A percentile compares a stretch with the other conserved stretches of the same genome.
Conservation (phyloP, 2,888 invertebrate genomes). For the Hydraecia micacea region DNA sequence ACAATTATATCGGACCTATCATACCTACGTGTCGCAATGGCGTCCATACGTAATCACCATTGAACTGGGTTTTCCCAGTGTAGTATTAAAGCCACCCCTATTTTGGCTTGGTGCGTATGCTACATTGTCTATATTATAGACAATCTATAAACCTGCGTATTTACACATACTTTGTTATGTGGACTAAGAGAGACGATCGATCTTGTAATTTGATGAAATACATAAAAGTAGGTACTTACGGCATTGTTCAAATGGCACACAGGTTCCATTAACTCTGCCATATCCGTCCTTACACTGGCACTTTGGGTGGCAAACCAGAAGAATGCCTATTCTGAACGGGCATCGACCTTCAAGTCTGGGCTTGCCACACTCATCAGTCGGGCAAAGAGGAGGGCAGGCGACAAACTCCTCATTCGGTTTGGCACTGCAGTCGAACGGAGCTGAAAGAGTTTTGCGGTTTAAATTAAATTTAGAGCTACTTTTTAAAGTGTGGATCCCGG, state of each 20-base stretch:
- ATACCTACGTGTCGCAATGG: too few species aligned
- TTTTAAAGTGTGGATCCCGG: too few species aligned
- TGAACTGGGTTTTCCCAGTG: too few species aligned
- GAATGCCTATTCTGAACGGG: slow-evolving; percentile 65
- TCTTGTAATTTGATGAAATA: too few species aligned
- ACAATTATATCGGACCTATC: too few species aligned
- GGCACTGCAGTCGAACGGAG: slow-evolving; percentile 69
- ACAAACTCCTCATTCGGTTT: slow-evolving; percentile 70
- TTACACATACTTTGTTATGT: too few species aligned
- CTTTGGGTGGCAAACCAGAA: slow-evolving; percentile 67
- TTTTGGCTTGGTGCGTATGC: too few species aligned
- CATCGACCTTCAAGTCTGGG: slow-evolving; percentile 69
- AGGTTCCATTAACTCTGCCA: slow-evolving; percentile 71
- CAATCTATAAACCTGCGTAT: too few species aligned
- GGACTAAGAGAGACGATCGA: too few species aligned
- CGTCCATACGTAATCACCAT: too few species aligned
- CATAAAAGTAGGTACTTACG: slow-evolving; percentile 59
- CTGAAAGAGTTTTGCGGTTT: slow-evolving; percentile 52
- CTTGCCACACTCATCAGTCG: slow-evolving; percentile 71
- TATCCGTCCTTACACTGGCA: slow-evolving; percentile 73
- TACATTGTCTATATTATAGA: too few species aligned
- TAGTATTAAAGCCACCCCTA: too few species aligned
- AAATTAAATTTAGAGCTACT: not conserved
- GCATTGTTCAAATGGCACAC: slow-evolving; percentile 73
- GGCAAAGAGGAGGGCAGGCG: slow-evolving; percentile 74